These are phyloP conservation scores for Trypoxylus dichotomus DNA, from an alignment of 1,140 invertebrate species.

Conservation along the genomic window DNA sequence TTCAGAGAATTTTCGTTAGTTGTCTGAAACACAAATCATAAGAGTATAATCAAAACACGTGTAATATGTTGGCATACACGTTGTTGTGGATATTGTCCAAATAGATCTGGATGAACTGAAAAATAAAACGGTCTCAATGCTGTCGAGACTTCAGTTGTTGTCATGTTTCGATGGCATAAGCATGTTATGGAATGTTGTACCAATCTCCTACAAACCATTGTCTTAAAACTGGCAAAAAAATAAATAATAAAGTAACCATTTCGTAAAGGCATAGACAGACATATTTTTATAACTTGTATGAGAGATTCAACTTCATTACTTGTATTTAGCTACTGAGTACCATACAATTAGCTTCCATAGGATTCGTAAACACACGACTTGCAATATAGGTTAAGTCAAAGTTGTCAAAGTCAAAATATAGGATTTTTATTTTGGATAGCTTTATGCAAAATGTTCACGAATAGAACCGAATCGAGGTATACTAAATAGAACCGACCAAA, in stretches of 20 bases:
- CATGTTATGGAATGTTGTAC: neutral
- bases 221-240: neutral
- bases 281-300: neutral
- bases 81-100: conserved; percentile 87
- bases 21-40: conserved; percentile 59
- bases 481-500: no score
- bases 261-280: neutral
- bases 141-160: conserved; percentile 80
- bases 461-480: no score
- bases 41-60: neutral
- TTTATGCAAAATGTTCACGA: no score
- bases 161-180: conserved; percentile 50
- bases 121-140: conserved; percentile 93
- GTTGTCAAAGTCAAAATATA: no score
- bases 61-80: conserved; percentile 54
- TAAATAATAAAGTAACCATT: neutral
- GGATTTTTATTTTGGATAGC: no score
- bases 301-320: neutral
- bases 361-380: no score
- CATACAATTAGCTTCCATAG: no score
- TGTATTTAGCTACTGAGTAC: neutral
- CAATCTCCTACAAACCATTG: neutral
- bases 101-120: conserved; percentile 92
- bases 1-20: conserved; percentile 92
- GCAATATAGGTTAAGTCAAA: neutral